Evolutionary conservation across 2,888 invertebrate species (phyloP).

Genomic region (Phyllotreta cruciferae): DNA sequence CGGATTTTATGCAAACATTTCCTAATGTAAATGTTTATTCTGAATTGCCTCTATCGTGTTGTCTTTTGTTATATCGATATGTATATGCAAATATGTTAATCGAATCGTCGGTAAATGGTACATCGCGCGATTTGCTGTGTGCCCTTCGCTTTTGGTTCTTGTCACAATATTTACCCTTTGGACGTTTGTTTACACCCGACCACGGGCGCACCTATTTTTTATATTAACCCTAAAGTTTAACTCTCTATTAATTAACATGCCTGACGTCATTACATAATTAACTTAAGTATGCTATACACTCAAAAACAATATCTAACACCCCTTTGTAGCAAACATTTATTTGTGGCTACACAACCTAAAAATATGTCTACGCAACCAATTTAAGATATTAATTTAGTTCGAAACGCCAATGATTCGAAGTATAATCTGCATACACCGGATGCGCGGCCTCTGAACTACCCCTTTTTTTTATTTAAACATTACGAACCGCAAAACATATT

Average conservation of each 20-base stretch:
- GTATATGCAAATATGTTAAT: slow-evolving; percentile 44
- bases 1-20: slow-evolving; percentile 27
- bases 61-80: slow-evolving; percentile 44
- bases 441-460: no score
- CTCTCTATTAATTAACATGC: no score
- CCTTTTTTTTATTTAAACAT: slow-evolving; percentile 5
- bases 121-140: slow-evolving; percentile 25
- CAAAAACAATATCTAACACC: no score
- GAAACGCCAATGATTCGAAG: no score
- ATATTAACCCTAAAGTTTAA: slow-evolving; percentile 21
- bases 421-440: no score
- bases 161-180: slow-evolving; percentile 52
- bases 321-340: no score
- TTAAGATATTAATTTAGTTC: no score
- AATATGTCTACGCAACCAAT: no score
- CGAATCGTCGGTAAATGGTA: slow-evolving; percentile 35
- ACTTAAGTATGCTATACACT: no score
- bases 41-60: slow-evolving; percentile 34
- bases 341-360: no score
- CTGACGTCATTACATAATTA: no score
- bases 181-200: slow-evolving; percentile 26
- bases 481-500: slow-evolving; percentile 34
- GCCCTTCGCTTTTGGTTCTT: slow-evolving; percentile 44
- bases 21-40: slow-evolving; percentile 37
- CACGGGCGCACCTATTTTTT: slow-evolving; percentile 30